Conservation (phyloP, 2,888 invertebrate species). For the Morinoia aosen region DNA sequence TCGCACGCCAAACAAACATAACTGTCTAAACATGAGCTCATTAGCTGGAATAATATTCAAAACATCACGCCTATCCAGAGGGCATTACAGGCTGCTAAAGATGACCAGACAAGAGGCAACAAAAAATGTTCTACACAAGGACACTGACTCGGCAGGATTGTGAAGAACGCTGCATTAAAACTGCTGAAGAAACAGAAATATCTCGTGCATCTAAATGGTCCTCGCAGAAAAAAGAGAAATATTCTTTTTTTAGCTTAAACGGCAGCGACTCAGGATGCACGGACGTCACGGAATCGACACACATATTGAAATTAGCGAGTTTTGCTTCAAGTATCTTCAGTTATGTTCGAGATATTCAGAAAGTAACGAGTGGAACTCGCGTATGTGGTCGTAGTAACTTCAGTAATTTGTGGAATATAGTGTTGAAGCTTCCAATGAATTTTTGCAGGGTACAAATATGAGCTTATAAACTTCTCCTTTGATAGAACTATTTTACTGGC, state of each 20-base stretch:
- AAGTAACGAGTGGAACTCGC: too few species aligned
- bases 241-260: background rate
- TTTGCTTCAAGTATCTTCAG: background rate
- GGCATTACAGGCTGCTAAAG: background rate
- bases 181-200: background rate
- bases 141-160: background rate
- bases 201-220: background rate
- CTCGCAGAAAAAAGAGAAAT: background rate
- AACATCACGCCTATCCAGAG: background rate
- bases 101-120: background rate
- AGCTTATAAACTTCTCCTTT: too few species aligned
- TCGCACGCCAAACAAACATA: too few species aligned
- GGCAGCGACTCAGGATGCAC: background rate
- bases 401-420: too few species aligned
- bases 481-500: too few species aligned
- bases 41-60: background rate
- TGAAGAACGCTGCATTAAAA: constrained; percentile 9
- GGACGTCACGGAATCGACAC: background rate
- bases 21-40: background rate
- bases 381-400: too few species aligned
- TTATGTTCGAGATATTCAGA: background rate
- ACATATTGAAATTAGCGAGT: background rate
- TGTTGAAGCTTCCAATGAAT: too few species aligned
- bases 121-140: background rate
- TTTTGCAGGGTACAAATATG: too few species aligned